phyloP scores from a whole-genome alignment of 2,888 invertebrate genomes.

The Tanypteryx hageni region DNA sequence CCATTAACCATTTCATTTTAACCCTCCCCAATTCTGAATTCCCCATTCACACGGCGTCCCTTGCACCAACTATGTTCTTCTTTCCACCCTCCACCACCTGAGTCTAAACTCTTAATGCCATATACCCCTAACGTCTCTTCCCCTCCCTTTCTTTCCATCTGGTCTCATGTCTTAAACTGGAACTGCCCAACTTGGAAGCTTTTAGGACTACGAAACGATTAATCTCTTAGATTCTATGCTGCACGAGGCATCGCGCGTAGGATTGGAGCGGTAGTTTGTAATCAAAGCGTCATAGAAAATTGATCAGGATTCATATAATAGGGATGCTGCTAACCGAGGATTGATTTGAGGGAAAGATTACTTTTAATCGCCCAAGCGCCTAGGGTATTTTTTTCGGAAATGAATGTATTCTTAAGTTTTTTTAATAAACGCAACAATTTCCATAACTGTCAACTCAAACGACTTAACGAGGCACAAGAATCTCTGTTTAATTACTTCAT shows the following conservation, averaged over 20 bases:
- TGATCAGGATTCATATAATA: neutral
- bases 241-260: neutral
- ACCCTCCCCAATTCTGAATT: neutral
- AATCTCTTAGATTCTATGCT: neutral
- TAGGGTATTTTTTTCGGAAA: too few relatives aligned
- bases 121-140: neutral
- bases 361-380: too few relatives aligned
- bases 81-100: constrained; percentile 19
- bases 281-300: neutral
- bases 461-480: too few relatives aligned
- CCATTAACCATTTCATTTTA: too few relatives aligned
- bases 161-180: neutral
- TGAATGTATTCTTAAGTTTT: too few relatives aligned
- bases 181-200: neutral
- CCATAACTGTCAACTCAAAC: too few relatives aligned
- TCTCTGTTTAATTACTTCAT: too few relatives aligned
- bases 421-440: too few relatives aligned
- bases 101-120: neutral
- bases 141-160: neutral
- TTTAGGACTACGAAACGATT: neutral
- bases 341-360: neutral
- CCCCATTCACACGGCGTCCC: neutral
- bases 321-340: neutral
- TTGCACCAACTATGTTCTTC: neutral
- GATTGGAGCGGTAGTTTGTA: neutral